These are phyloP conservation scores for Gouania willdenowi DNA, from an alignment of 2,797 vertebrate species.

Conservation along the genomic window DNA sequence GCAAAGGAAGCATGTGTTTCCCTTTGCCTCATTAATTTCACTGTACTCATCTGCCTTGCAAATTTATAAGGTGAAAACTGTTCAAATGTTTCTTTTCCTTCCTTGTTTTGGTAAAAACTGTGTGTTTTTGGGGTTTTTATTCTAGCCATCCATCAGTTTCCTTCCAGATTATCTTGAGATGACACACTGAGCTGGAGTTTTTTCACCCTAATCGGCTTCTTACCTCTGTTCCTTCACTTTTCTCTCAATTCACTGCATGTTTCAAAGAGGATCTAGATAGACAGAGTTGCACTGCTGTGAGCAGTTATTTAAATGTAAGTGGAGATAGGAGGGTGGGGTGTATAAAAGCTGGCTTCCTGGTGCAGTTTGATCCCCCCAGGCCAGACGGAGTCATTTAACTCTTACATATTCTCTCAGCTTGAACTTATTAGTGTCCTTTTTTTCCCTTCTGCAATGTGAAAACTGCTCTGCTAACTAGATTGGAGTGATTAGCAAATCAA, in stretches of 20 bases:
- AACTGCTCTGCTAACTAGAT: constrained; percentile 40
- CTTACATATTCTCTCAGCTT: constrained; percentile 54
- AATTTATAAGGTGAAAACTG: constrained; percentile 34
- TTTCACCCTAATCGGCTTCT: constrained; percentile 36
- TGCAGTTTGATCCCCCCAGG: constrained; percentile 58
- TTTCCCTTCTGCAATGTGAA: constrained; percentile 9
- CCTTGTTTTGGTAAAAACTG: constrained; percentile 3
- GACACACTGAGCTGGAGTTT: constrained; percentile 28
- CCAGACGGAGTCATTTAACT: constrained; percentile 56
- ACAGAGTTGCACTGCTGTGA: constrained; percentile 48
- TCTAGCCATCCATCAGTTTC: constrained; percentile 41
- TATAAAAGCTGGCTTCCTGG: constrained; percentile 45
- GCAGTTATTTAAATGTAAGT: constrained; percentile 48
- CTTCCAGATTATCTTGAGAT: constrained; percentile 45
- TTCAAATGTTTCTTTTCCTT: constrained; percentile 26
- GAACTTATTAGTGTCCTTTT: constrained; percentile 23
- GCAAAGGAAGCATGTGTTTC: constrained; percentile 23
- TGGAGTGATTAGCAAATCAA: constrained; percentile 35
- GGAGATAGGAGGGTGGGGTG: constrained; percentile 39
- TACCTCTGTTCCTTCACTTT: constrained; percentile 28
- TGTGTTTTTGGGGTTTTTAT: constrained; percentile 17
- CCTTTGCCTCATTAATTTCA: constrained; percentile 48
- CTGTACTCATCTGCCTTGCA: constrained; percentile 17
- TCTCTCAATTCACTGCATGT: constrained; percentile 14
- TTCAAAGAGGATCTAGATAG: constrained; percentile 57